Evolutionary conservation across 2,797 vertebrate species (phyloP).

Genomic region (Galago senegalensis): DNA sequence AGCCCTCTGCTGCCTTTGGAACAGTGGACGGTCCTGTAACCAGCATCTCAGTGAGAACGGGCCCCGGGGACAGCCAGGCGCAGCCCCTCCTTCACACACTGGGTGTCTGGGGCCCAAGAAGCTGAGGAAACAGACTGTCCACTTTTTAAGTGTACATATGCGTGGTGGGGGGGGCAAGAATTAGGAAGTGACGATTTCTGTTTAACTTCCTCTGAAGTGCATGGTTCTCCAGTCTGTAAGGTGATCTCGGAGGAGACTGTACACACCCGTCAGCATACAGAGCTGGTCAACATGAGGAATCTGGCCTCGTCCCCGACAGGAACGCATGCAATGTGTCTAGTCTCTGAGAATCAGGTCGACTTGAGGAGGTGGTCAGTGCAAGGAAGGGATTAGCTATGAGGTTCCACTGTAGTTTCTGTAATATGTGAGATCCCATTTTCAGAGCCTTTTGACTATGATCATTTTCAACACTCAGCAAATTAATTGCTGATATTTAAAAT

Average conservation of each 20-base stretch:
- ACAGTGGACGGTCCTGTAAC: no score
- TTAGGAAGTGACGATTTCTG: not conserved
- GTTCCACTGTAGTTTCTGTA: not conserved
- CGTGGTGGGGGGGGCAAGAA: not conserved
- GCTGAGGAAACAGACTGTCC: not conserved
- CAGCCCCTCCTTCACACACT: not conserved
- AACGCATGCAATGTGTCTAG: no score
- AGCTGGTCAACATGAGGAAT: no score
- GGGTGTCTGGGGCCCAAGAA: not conserved
- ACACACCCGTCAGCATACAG: no score
- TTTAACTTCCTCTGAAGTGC: not conserved
- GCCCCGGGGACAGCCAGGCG: no score
- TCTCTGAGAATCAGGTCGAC: no score
- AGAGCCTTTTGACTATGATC: not conserved
- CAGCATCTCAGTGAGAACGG: not conserved
- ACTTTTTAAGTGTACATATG: not conserved
- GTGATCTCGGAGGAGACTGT: no score
- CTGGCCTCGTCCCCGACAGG: no score
- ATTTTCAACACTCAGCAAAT: conserved; percentile 36
- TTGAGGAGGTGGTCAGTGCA: no score
- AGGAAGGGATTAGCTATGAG: no score
- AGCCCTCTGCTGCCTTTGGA: not conserved
- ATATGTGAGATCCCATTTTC: not conserved
- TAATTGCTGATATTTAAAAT: not conserved
- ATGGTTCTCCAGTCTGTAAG: no score